Evolutionary conservation across 2,888 invertebrate genomes (phyloP).

Genomic region (Hedya salicella): DNA sequence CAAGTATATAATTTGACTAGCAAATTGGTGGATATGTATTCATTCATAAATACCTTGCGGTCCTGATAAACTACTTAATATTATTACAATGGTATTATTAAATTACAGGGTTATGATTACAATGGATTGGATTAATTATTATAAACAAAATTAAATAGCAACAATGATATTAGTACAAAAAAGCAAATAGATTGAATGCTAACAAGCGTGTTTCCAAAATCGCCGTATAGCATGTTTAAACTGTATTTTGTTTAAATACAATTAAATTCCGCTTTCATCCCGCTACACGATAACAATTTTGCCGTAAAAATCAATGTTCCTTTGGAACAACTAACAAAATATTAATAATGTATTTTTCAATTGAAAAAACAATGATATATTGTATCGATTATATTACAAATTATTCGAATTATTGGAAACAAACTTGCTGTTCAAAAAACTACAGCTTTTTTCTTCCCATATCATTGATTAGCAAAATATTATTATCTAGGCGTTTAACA

Average conservation of each 20-base stretch:
- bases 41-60: slow-evolving; percentile 58
- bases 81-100: slow-evolving; percentile 56
- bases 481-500: slow-evolving; percentile 71
- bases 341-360: too few relatives aligned
- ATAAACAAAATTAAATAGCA: slow-evolving; percentile 46
- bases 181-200: background rate
- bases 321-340: background rate
- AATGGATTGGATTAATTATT: slow-evolving; percentile 44
- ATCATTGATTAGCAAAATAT: slow-evolving; percentile 50
- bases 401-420: background rate
- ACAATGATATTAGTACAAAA: slow-evolving; percentile 47
- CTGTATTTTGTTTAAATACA: too few relatives aligned
- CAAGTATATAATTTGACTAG: slow-evolving; percentile 59
- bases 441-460: slow-evolving; percentile 11
- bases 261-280: too few relatives aligned
- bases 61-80: slow-evolving; percentile 57
- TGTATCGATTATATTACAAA: too few relatives aligned
- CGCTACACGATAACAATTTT: too few relatives aligned
- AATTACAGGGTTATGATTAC: slow-evolving; percentile 53
- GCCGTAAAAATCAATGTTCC: too few relatives aligned
- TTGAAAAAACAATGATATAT: background rate
- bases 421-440: background rate
- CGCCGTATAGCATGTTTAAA: too few relatives aligned
- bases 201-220: background rate
- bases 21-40: slow-evolving; percentile 73